phyloP scores from a whole-genome alignment of 2,113 vertebrate species.

The Toxotes chatareus region DNA sequence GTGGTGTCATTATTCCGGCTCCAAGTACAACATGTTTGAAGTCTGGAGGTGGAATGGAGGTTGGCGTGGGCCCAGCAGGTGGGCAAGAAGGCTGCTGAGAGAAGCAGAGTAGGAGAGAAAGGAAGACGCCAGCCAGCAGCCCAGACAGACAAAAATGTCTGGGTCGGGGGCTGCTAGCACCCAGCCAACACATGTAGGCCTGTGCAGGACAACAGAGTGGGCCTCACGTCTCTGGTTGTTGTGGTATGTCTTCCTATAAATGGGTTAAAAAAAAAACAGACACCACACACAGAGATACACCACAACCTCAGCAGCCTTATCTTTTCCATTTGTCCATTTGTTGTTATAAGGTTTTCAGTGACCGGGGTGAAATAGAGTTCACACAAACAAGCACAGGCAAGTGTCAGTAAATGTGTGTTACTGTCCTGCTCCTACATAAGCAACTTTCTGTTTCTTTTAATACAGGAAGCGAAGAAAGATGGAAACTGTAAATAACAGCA shows the following conservation, averaged over 20 bases:
- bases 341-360: conserved; percentile 38
- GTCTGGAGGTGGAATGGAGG: conserved; percentile 50
- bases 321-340: conserved; percentile 54
- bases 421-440: not conserved
- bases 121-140: conserved; percentile 45
- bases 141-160: conserved; percentile 47
- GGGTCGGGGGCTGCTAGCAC: conserved; percentile 25
- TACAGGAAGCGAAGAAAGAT: conserved; percentile 23
- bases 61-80: conserved; percentile 70
- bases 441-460: conserved; percentile 22
- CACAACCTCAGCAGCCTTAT: conserved; percentile 15
- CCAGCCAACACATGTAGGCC: conserved; percentile 19
- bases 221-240: not conserved
- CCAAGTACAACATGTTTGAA: conserved; percentile 63
- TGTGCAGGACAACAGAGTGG: not conserved
- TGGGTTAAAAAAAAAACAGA: conserved; percentile 9
- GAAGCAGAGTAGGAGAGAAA: conserved; percentile 52
- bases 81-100: conserved; percentile 67
- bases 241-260: not conserved
- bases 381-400: conserved; percentile 40
- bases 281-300: not conserved
- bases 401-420: not conserved
- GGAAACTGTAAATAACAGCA: conserved; percentile 5
- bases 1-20: conserved; percentile 23
- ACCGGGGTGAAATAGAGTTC: conserved; percentile 39